phyloP scores from a whole-genome alignment of 2,888 invertebrate genomes.

The Macropis europaea region DNA sequence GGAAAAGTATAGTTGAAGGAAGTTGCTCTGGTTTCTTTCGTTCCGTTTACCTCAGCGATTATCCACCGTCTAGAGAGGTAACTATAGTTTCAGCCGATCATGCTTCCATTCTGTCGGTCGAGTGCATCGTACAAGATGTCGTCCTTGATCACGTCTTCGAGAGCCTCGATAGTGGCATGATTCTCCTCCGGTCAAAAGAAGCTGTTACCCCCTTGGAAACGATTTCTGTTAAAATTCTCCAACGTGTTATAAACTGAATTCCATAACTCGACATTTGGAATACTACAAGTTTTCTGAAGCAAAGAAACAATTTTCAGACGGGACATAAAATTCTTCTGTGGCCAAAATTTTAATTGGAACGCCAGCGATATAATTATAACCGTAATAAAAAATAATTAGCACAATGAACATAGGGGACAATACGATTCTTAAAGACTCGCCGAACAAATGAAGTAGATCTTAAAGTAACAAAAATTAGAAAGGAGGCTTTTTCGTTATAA shows the following conservation, averaged over 20 bases:
- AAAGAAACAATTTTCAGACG: too few relatives aligned
- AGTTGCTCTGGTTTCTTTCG: not conserved
- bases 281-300: too few relatives aligned
- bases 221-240: not conserved
- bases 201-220: not conserved
- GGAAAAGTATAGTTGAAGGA: not conserved
- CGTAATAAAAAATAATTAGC: too few relatives aligned
- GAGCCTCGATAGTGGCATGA: slow-evolving; percentile 11
- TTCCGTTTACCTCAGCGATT: not conserved
- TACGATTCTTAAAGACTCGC: not conserved
- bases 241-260: too few relatives aligned
- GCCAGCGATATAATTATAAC: too few relatives aligned
- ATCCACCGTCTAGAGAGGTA: slow-evolving; percentile 1
- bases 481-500: too few relatives aligned
- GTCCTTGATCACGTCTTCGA: slow-evolving; percentile 49
- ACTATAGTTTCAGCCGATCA: slow-evolving; percentile 8
- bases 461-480: too few relatives aligned
- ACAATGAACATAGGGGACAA: too few relatives aligned
- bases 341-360: too few relatives aligned
- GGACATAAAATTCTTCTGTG: too few relatives aligned
- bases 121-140: slow-evolving; percentile 50
- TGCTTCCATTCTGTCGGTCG: slow-evolving; percentile 46
- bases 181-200: not conserved
- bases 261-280: too few relatives aligned
- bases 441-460: too few relatives aligned